Conservation (phyloP, 2,797 vertebrate genomes). For the Menidia menidia region DNA sequence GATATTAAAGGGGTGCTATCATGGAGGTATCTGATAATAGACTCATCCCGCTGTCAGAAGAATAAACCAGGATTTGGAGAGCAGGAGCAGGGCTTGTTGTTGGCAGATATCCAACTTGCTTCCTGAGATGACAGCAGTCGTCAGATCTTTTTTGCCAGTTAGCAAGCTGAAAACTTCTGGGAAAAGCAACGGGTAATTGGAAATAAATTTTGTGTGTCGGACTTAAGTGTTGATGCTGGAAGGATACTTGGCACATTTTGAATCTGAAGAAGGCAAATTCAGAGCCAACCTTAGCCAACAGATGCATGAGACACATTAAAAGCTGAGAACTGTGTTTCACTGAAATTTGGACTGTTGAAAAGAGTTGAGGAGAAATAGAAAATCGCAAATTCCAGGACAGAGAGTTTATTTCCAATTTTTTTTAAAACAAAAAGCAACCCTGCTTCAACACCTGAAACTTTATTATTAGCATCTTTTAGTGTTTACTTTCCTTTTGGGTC, state of each 20-base stretch:
- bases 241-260: background rate
- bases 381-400: too few species aligned
- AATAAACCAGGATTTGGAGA: constrained; percentile 34
- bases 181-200: constrained; percentile 15
- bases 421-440: too few species aligned
- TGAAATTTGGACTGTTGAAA: too few species aligned
- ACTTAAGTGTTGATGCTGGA: constrained; percentile 13
- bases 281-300: too few species aligned
- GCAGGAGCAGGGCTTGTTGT: constrained; percentile 3
- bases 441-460: too few species aligned
- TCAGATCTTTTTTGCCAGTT: constrained; percentile 65
- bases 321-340: too few species aligned
- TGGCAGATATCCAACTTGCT: constrained; percentile 45
- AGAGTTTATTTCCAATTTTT: too few species aligned
- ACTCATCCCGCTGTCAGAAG: constrained; percentile 12
- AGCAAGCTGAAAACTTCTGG: constrained; percentile 42
- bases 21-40: constrained; percentile 33
- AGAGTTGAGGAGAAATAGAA: too few species aligned
- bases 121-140: constrained; percentile 60
- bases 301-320: too few species aligned
- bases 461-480: too few species aligned
- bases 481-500: too few species aligned
- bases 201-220: constrained; percentile 20
- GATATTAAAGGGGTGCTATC: constrained; percentile 18
- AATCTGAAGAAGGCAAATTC: too few species aligned